phyloP scores from a whole-genome alignment of 2,888 invertebrate genomes.

The Sabellastarte sp. region DNA sequence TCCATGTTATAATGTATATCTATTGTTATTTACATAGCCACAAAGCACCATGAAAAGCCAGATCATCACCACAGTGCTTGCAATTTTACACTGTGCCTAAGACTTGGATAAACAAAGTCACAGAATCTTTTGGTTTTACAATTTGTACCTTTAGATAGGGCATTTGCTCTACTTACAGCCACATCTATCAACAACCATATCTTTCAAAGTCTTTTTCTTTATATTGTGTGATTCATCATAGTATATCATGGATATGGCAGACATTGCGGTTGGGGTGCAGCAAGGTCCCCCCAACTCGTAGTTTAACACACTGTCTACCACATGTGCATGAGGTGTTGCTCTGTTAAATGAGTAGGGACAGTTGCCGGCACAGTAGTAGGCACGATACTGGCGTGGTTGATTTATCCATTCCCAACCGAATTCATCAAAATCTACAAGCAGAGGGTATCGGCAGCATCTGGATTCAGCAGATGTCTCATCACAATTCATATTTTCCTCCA shows the following conservation, averaged over 20 bases:
- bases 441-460: slow-evolving; percentile 90
- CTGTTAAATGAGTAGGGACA: slow-evolving; percentile 86
- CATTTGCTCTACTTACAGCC: background rate
- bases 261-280: slow-evolving; percentile 74
- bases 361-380: slow-evolving; percentile 94
- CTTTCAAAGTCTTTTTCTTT: background rate
- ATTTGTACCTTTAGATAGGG: too few relatives aligned
- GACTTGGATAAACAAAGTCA: too few relatives aligned
- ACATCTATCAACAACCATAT: background rate
- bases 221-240: background rate
- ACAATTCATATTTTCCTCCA: slow-evolving; percentile 6
- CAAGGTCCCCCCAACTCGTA: slow-evolving; percentile 82
- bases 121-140: too few relatives aligned
- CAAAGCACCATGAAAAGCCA: too few relatives aligned
- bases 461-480: slow-evolving; percentile 65
- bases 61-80: too few relatives aligned
- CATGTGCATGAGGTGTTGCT: slow-evolving; percentile 82
- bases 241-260: background rate
- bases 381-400: slow-evolving; percentile 90
- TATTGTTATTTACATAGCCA: too few relatives aligned
- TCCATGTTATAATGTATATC: too few relatives aligned
- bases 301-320: slow-evolving; percentile 65
- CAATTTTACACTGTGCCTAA: too few relatives aligned
- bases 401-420: slow-evolving; percentile 99
- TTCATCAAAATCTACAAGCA: slow-evolving; percentile 88